Evolutionary conservation across 2,888 invertebrate genomes (phyloP), one percentile per base, ranked within the genome.

Genomic region (Caenorhabditis parvicauda): DNA sequence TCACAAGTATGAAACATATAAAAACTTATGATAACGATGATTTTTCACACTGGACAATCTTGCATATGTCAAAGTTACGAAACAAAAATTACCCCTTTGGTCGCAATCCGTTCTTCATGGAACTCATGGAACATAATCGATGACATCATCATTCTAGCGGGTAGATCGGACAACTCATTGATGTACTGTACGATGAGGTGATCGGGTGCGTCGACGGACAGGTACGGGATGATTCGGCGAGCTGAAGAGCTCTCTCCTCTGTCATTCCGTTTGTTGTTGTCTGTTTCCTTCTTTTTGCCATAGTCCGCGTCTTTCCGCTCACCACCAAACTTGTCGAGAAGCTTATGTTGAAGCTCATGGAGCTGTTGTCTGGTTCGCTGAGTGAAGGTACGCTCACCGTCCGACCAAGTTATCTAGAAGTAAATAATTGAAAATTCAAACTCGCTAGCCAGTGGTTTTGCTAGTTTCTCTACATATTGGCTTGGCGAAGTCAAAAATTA

Each of bases 111-210:
- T 1, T 64, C 55, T 17, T 56, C 53, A 25, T 62, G 52, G 44
- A 70, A 70, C 49, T 70, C 69, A 39, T 70, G 66, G 41, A 55
- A 64, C 17, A 70, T 67, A 6, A 57, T 54, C 9, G 52, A 19
- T 12, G 64, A 62, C 7, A 72, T 48, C 67, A 72, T 67, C 58
- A 72, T 65, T 43, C 67, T 28, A 1, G 71, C 69, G 19, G 71
- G 71, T 41, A 72, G 54, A 48, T 69, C 64, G 12, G 71, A 65
- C 54, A 72, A 22, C 12, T 64, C 62, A 41, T 69, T 67, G n/a
- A 72, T 56, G 52, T 72, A 72, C 43, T 65, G 59, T 9, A 61
- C 42, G 19, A 67, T 39, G 37, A 58, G 58, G 0, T 44, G 17
- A 9, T 47, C 39, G 2, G 59, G 29, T 6, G 62, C 54, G n/a